phyloP scores from a whole-genome alignment of 2,113 vertebrate species.

The Taxidea taxus region DNA sequence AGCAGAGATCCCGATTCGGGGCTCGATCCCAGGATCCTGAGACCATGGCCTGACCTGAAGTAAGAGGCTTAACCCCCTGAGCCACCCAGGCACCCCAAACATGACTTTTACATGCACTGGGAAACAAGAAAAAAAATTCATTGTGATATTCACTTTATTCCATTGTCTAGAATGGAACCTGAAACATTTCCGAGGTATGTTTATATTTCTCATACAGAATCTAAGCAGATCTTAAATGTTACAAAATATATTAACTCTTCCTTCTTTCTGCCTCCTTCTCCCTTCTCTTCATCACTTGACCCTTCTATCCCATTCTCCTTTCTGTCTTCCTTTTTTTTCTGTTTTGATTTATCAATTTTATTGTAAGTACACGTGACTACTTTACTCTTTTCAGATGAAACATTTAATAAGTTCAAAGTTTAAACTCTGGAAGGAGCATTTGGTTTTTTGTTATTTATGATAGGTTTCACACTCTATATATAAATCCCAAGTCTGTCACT shows the following conservation, averaged over 20 bases:
- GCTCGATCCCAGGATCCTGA: too few relatives aligned
- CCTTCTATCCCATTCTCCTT: not conserved
- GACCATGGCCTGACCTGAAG: too few relatives aligned
- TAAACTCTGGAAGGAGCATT: not conserved
- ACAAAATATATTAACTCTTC: not conserved
- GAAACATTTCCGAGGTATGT: not conserved
- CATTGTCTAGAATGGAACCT: not conserved
- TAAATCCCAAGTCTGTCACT: not conserved
- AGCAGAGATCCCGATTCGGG: too few relatives aligned
- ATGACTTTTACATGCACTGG: not conserved
- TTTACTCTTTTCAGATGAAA: not conserved
- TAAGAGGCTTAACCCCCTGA: too few relatives aligned
- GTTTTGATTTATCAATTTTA: not conserved
- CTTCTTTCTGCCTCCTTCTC: rapidly evolving
- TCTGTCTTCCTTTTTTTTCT: not conserved
- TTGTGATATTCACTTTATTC: not conserved
- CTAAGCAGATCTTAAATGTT: not conserved
- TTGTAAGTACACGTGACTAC: not conserved
- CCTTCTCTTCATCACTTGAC: not conserved
- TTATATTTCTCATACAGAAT: not conserved
- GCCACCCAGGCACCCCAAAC: too few relatives aligned
- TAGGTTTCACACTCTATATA: not conserved
- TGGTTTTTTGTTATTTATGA: not conserved
- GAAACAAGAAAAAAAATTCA: not conserved
- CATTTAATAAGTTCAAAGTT: not conserved